These are phyloP conservation scores for Phrynocephalus guinanensis DNA, from an alignment of 2,797 vertebrate genomes.

Conservation along the genomic window DNA sequence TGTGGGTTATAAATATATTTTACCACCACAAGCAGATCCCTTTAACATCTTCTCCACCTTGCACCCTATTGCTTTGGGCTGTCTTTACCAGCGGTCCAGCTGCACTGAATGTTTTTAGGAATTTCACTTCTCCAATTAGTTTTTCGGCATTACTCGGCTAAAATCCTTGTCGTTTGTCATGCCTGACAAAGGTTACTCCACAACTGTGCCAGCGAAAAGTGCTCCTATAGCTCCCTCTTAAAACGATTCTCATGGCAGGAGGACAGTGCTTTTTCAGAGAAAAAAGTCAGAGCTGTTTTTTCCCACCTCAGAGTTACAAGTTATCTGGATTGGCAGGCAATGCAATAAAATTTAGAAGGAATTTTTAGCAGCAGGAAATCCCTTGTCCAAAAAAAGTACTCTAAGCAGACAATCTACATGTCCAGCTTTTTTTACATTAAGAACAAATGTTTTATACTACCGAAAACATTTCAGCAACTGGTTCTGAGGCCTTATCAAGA, in stretches of 20 bases:
- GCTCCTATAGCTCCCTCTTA: not conserved
- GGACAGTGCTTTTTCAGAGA: constrained; percentile 54
- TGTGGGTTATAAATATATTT: not conserved
- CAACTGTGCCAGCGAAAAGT: not conserved
- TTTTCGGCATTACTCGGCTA: constrained; percentile 3
- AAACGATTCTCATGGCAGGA: not conserved
- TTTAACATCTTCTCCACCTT: not conserved
- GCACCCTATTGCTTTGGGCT: not conserved
- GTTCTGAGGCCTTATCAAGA: constrained; percentile 73
- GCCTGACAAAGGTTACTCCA: not conserved
- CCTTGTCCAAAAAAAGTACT: constrained; percentile 57
- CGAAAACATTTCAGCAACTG: constrained; percentile 74
- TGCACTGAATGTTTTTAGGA: not conserved
- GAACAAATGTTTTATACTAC: constrained; percentile 77
- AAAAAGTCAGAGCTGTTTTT: constrained; percentile 62
- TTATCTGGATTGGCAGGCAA: constrained; percentile 61
- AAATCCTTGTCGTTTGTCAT: not conserved
- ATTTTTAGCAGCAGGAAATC: constrained; percentile 74
- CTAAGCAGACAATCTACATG: constrained; percentile 65
- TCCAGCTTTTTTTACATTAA: constrained; percentile 74
- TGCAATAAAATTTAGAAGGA: constrained; percentile 68
- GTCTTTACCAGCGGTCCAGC: constrained; percentile 4
- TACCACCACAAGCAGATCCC: not conserved
- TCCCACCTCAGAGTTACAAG: constrained; percentile 56
- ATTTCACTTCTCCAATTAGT: not conserved